These are phyloP conservation scores for Nasonia longicornis DNA, from an alignment of 1,140 invertebrate genomes.

Conservation along the genomic window DNA sequence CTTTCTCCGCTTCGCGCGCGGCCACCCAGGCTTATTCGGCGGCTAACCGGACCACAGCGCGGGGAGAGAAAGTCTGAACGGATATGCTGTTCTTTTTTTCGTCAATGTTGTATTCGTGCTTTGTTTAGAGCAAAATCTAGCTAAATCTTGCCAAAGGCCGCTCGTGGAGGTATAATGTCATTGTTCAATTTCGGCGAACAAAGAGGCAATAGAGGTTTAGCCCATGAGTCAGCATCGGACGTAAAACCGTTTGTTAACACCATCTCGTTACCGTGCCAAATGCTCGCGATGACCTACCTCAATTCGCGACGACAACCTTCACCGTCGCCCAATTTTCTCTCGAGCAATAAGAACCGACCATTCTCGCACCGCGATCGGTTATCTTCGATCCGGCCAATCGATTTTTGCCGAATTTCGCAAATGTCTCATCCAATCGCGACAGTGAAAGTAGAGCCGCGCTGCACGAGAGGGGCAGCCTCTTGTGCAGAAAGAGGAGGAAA, in stretches of 20 bases:
- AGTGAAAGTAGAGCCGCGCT: neutral
- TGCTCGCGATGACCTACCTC: too few species aligned
- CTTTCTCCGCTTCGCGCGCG: constrained; percentile 33
- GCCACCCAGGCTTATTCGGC: constrained; percentile 46
- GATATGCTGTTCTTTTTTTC: neutral
- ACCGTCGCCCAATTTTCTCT: too few species aligned
- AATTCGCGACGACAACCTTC: too few species aligned
- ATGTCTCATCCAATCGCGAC: neutral
- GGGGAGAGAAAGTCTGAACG: neutral
- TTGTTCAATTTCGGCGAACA: neutral
- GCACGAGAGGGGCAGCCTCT: neutral
- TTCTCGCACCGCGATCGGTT: too few species aligned
- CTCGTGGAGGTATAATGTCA: neutral
- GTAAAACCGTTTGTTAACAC: too few species aligned
- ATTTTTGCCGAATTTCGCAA: neutral
- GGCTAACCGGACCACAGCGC: constrained; percentile 27
- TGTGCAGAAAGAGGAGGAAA: too few species aligned
- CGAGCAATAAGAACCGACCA: too few species aligned
- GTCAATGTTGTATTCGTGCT: neutral
- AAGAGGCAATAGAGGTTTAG: neutral
- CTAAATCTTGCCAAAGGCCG: neutral
- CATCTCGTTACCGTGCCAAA: too few species aligned
- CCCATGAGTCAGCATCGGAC: neutral
- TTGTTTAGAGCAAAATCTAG: too few species aligned
- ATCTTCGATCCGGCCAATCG: neutral